Base-by-base conservation (phyloP, 2,797 vertebrate species). In the Cichlasoma orientale region DNA sequence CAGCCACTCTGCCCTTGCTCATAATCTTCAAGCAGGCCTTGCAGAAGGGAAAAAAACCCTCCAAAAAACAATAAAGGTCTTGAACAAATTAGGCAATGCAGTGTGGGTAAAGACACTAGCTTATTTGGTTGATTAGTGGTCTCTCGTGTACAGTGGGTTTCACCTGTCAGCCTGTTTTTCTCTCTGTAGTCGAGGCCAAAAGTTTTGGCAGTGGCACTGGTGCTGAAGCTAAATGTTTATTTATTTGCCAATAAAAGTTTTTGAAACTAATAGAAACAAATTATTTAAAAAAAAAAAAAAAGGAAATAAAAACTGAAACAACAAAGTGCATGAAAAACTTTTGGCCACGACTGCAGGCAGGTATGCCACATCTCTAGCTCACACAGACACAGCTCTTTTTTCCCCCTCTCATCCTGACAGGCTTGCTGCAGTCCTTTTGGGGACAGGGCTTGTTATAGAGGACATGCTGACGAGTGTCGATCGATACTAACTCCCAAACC, bases 391-490 rank as follows among this genome's bases (percentile, higher is more conserved):
- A 3, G 4, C 18, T 83, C 58, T 72, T 81, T 75, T 47, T 63
- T 6, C 57, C 16, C 36, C 72, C 53, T 70, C 75, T 68, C 55
- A 41, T 55, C 72, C 84, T 82, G 90, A 89, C 88, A 85, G 86
- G 78, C 66, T 82, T 88, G 87, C 91, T 90, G 92, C 90, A 89
- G 89, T 86, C 87, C 91, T 92, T 90, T 92, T 83, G 81, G 93
- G 92, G 89, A 92, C 91, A 87, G 79, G 13, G 86, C 88, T 94
- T 89, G 92, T 94, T 92, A 92, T 83, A 89, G 92, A 93, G 91
- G 92, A 93, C 93, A 92, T 93, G 90, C 92, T 94, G 93, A 94
- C 89, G 86, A 92, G 91, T 89, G 91, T 72, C 79, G 75, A 93
- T 94, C 94, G 78, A 94, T 94, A 90, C 73, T 1, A 70, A 82